A percentile compares a stretch with the other conserved stretches of the same genome.
phyloP scores from a whole-genome alignment of 2,888 invertebrate species.

The Nomada flava region DNA sequence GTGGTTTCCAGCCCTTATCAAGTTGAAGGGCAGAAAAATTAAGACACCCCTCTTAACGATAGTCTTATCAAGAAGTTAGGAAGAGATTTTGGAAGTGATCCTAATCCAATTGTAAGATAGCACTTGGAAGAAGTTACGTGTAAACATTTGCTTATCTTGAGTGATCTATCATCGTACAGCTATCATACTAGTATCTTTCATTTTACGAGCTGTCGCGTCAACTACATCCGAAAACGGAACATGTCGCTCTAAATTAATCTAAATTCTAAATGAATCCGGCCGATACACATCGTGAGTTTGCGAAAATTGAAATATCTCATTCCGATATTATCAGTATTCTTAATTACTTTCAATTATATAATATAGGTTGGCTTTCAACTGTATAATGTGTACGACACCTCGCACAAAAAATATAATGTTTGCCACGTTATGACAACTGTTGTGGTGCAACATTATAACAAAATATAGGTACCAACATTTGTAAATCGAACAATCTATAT shows the following conservation, averaged over 20 bases:
- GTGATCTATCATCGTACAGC: background rate
- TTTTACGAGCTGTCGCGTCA: background rate
- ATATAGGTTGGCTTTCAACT: conserved; percentile 15
- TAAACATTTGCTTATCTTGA: conserved; percentile 22
- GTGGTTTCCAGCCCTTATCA: background rate
- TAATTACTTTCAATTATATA: conserved; percentile 38
- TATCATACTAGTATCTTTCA: background rate
- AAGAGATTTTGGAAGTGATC: background rate
- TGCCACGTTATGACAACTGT: background rate
- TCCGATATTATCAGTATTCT: conserved; percentile 9
- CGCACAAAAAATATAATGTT: background rate
- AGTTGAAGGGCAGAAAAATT: background rate
- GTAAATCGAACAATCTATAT: background rate
- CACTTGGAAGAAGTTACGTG: conserved; percentile 4
- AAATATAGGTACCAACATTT: background rate
- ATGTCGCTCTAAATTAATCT: background rate
- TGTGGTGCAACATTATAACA: background rate
- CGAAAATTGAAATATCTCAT: conserved; percentile 15
- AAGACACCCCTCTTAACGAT: background rate
- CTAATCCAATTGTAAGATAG: background rate
- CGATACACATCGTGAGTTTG: background rate
- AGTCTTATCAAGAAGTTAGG: background rate
- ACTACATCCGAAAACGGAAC: background rate
- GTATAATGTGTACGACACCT: background rate
- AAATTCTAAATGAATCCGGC: background rate